A percentile compares a stretch with the other conserved stretches of the same genome.
phyloP scores from a whole-genome alignment of 2,888 invertebrate genomes.

The Conistra vaccinii region DNA sequence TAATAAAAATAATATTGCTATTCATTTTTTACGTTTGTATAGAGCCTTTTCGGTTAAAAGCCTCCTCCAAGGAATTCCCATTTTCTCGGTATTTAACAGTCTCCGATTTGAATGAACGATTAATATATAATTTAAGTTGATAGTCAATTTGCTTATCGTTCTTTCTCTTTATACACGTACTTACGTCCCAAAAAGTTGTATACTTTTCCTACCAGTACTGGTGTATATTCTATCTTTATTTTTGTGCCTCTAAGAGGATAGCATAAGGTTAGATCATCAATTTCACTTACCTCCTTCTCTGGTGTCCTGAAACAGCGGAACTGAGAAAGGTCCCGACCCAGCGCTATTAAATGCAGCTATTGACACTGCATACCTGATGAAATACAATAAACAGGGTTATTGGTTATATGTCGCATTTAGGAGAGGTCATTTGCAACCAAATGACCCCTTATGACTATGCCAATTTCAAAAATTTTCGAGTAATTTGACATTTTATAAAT shows the following conservation, averaged over 20 bases:
- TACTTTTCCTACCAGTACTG: background rate
- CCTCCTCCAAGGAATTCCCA: no score
- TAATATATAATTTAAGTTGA: background rate
- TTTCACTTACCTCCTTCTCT: slow-evolving; percentile 94
- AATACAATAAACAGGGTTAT: no score
- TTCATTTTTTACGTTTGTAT: no score
- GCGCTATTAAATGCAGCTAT: slow-evolving; percentile 96
- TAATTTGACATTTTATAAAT: no score
- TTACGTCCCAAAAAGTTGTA: background rate
- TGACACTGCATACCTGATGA: slow-evolving; percentile 94
- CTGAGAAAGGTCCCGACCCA: slow-evolving; percentile 95
- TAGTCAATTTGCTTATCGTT: background rate
- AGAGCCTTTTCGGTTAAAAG: no score
- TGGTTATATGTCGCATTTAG: no score
- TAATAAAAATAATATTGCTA: no score
- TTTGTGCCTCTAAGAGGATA: background rate
- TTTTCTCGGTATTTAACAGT: no score
- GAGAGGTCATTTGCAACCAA: no score
- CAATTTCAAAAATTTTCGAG: no score
- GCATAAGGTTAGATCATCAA: slow-evolving; percentile 21
- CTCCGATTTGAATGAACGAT: background rate
- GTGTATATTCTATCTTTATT: background rate
- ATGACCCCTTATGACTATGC: no score
- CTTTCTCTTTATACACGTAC: no score
- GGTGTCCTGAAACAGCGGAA: slow-evolving; percentile 94